Conservation (phyloP, 2,797 vertebrate genomes). For the Huso huso region DNA sequence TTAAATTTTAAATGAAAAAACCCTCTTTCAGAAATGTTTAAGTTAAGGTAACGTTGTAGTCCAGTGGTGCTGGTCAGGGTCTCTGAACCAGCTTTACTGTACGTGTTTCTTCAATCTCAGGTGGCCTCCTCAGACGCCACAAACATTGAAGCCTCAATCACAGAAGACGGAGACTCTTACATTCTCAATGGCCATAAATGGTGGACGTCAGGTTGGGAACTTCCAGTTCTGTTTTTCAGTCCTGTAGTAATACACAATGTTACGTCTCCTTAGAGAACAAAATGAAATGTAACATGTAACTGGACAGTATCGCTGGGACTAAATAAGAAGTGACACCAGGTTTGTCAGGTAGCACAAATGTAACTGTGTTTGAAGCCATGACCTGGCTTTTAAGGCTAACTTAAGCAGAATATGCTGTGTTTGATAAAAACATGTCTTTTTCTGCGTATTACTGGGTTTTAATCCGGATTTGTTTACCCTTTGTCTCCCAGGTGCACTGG, state of each 20-base stretch:
- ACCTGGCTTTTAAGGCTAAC: too few species aligned
- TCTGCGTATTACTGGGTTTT: neutral
- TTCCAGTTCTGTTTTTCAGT: neutral
- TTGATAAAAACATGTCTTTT: neutral
- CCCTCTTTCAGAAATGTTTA: too few species aligned
- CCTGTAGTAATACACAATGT: too few species aligned
- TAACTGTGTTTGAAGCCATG: too few species aligned
- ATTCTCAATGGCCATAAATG: constrained; percentile 50
- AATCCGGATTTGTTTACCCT: neutral
- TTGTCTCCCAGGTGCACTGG: constrained; percentile 33
- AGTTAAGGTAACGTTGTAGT: too few species aligned
- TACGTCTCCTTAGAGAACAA: too few species aligned
- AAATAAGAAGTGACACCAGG: too few species aligned
- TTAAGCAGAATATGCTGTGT: neutral
- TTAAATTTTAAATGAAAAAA: too few species aligned
- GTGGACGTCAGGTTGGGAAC: constrained; percentile 50
- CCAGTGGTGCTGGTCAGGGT: too few species aligned
- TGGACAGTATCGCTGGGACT: too few species aligned
- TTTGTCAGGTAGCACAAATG: too few species aligned
- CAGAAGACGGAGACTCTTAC: constrained; percentile 33
- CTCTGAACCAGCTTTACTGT: neutral
- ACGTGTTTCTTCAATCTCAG: constrained; percentile 23
- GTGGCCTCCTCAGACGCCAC: constrained; percentile 54
- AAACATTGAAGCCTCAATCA: constrained; percentile 49
- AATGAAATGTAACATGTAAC: too few species aligned